A percentile compares a stretch with the other conserved stretches of the same genome.
These are phyloP conservation scores for Drosophila falleni DNA, from an alignment of 2,888 invertebrate species.

Conservation along the genomic window DNA sequence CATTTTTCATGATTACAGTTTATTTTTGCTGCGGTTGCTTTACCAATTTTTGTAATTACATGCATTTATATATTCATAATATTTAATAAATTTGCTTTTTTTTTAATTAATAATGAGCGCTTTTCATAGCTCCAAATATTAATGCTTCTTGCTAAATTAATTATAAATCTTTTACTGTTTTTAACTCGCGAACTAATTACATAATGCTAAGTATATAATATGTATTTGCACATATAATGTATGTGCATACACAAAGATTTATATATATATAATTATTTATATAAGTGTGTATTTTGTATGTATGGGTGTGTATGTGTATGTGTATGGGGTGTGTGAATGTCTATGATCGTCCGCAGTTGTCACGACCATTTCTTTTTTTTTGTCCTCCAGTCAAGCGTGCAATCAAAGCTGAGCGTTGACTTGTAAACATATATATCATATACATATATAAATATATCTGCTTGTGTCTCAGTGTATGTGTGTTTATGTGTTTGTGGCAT, in stretches of 20 bases:
- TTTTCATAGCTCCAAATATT: constrained; percentile 55
- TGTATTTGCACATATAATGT: constrained; percentile 33
- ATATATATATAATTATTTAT: constrained; percentile 28
- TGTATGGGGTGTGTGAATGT: constrained; percentile 23
- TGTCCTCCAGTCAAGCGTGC: constrained; percentile 59
- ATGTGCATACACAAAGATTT: constrained; percentile 30
- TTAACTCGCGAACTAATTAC: constrained; percentile 69
- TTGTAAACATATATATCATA: constrained; percentile 28
- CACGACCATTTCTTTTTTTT: constrained; percentile 24
- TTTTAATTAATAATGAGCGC: constrained; percentile 31
- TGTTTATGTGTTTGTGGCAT: constrained; percentile 35
- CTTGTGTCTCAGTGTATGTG: constrained; percentile 14
- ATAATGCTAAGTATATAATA: constrained; percentile 62
- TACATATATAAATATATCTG: constrained; percentile 14
- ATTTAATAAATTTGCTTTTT: constrained; percentile 34
- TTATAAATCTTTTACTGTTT: constrained; percentile 52
- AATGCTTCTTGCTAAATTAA: constrained; percentile 69
- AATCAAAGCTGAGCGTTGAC: constrained; percentile 34
- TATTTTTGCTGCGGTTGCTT: constrained; percentile 45
- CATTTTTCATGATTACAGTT: constrained; percentile 61
- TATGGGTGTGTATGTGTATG: constrained; percentile 29
- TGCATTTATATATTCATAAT: constrained; percentile 41
- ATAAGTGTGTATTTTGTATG: constrained; percentile 11
- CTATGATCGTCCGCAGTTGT: constrained; percentile 23
- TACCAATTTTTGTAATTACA: constrained; percentile 48